Conservation (phyloP, 2,797 vertebrate genomes). For the Leptoclinus maculatus region DNA sequence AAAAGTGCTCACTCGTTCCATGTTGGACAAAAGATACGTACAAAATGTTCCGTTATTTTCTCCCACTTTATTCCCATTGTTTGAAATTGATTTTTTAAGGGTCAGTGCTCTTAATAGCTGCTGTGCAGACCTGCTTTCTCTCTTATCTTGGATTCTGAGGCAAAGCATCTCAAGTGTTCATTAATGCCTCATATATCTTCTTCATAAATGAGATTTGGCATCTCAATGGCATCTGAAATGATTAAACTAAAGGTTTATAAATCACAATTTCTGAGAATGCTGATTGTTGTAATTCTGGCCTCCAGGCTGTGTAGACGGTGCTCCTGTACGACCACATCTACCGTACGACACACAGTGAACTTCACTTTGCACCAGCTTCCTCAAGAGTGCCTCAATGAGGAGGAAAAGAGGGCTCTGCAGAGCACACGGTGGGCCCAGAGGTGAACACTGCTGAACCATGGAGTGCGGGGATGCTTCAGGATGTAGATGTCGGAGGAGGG, state of each 20-base stretch:
- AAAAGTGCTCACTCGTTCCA: no score
- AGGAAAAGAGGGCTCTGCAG: constrained; percentile 6
- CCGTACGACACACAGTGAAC: background rate
- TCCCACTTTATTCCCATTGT: background rate
- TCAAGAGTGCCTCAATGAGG: constrained; percentile 14
- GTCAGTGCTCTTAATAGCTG: background rate
- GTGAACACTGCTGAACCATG: constrained; percentile 1
- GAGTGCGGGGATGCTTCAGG: background rate
- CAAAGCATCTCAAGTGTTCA: constrained; percentile 36
- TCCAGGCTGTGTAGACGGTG: constrained; percentile 4
- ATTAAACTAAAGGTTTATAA: constrained; percentile 26
- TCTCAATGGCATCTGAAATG: constrained; percentile 28
- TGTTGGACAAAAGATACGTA: background rate
- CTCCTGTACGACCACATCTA: background rate
- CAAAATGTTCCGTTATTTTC: no score
- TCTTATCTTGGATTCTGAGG: constrained; percentile 13
- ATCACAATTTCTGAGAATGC: constrained; percentile 34
- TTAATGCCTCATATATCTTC: constrained; percentile 25
- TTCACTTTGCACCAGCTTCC: constrained; percentile 12
- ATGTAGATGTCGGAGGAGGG: background rate
- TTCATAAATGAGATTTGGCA: constrained; percentile 22
- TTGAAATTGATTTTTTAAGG: background rate
- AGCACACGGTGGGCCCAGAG: background rate
- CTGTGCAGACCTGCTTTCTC: background rate
- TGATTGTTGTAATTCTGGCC: constrained; percentile 19